Conservation (phyloP, 2,888 invertebrate species). For the Aethes cnicana region DNA sequence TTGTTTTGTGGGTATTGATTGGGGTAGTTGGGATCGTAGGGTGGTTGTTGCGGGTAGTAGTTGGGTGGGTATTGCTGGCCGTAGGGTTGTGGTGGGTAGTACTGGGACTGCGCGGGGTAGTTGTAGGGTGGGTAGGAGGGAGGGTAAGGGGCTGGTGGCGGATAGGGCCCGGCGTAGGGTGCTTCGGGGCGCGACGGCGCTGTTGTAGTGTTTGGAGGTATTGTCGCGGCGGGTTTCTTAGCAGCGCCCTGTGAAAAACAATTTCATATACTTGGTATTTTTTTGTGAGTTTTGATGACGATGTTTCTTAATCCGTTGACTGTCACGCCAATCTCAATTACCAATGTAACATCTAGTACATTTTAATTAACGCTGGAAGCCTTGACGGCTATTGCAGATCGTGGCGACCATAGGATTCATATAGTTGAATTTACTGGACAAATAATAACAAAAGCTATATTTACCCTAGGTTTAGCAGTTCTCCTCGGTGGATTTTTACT, state of each 20-base stretch:
- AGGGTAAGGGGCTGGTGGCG: constrained; percentile 56
- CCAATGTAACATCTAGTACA: too few relatives aligned
- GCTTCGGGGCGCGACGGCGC: constrained; percentile 53
- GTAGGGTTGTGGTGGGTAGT: constrained; percentile 74
- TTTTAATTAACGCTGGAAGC: too few relatives aligned
- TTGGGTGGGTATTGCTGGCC: constrained; percentile 69
- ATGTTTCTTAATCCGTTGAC: too few relatives aligned
- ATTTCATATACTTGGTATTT: neutral
- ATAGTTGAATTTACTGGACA: too few relatives aligned
- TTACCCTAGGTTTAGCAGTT: constrained; percentile 58
- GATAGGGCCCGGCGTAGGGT: constrained; percentile 48
- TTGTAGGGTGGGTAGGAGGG: constrained; percentile 69
- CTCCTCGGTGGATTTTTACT: constrained; percentile 48
- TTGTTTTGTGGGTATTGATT: constrained; percentile 68
- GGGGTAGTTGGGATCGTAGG: constrained; percentile 66
- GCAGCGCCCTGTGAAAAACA: constrained; percentile 55
- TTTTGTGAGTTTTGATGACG: too few relatives aligned
- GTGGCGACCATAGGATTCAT: too few relatives aligned
- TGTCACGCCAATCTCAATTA: too few relatives aligned
- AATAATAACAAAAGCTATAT: too few relatives aligned
- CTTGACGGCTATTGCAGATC: too few relatives aligned
- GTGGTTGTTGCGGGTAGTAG: constrained; percentile 68
- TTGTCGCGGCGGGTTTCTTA: constrained; percentile 78
- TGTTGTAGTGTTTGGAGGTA: constrained; percentile 69
- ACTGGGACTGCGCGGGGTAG: constrained; percentile 65